Evolutionary conservation across 2,797 vertebrate genomes (phyloP), one percentile per base, ranked within the genome.

Genomic region (Silurus lanzhouensis): DNA sequence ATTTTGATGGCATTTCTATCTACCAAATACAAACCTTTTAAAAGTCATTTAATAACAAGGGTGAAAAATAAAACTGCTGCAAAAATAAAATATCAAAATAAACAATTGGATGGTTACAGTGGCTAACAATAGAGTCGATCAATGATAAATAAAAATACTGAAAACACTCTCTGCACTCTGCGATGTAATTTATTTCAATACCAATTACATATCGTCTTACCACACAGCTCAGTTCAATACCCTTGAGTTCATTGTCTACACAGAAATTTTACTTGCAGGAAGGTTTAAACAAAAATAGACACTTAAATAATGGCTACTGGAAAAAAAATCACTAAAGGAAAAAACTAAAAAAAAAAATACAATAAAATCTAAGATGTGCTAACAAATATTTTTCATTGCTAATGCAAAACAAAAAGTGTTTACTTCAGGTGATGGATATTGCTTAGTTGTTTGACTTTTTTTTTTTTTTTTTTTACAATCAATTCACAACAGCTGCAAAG

Each of bases 141-240:
- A 55, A 27, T 10, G 48, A 76, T 58, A 25, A n/a, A 79, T 63
- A 63, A 79, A 79, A 63, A 38, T 61, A n/a, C 58, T n/a, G 58
- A 63, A 79, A 79, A 79, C 22, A 79, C 31, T 19, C 58, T 61
- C 38, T 57, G 9, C 31, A 22, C n/a, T 44, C 57, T 63, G 58
- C 44, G 55, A 31, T 57, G 57, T 60, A 20, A 60, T 14, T 60
- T 78, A 78, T 3, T 61, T 10, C 10, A 22, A 44, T 60, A 61
- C 60, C 57, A 60, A 22, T 78, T 38, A 61, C 57, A 78, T 20
- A 58, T 58, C 58, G 57, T 78, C 31, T 77, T 58, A 31, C 6
- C 31, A 48, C 55, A 38, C 17, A 77, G 72, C 9, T 60, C 75
- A 60, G 55, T 31, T 76, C 15, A 31, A 15, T 38, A 25, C 58